Percentiles rank a stretch among this genome's conserved stretches.
These are phyloP conservation scores for Zaprionus ghesquierei DNA, from an alignment of 1,140 invertebrate species.

Conservation along the genomic window DNA sequence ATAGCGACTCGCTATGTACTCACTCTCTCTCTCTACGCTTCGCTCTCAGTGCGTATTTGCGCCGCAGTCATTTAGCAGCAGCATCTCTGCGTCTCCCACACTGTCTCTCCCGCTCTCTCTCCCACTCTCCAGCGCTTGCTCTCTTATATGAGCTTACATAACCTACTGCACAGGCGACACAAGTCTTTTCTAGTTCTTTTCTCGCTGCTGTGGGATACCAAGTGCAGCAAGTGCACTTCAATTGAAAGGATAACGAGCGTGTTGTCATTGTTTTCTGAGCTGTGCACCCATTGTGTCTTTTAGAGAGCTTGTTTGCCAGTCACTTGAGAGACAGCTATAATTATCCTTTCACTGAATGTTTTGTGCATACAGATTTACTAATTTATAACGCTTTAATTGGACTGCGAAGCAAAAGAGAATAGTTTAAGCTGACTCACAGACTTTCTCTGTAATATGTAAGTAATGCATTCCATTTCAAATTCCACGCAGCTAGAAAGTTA, in stretches of 20 bases:
- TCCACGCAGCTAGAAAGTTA: neutral
- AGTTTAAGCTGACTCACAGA: no score
- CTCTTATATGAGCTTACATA: slow-evolving; percentile 67
- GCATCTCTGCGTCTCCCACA: neutral
- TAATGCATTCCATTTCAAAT: neutral
- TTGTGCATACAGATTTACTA: neutral
- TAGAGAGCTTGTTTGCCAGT: neutral
- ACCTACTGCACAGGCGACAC: slow-evolving; percentile 29
- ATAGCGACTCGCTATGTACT: neutral
- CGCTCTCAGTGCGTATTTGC: neutral
- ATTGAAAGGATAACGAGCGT: slow-evolving; percentile 60
- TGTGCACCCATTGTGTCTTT: neutral
- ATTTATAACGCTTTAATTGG: neutral
- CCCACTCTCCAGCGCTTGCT: neutral
- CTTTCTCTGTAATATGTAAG: neutral
- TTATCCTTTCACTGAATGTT: neutral
- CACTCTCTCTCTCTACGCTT: neutral
- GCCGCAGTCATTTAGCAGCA: slow-evolving; percentile 5
- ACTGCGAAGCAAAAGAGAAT: neutral
- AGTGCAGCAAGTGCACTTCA: slow-evolving; percentile 56
- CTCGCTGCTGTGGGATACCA: slow-evolving; percentile 32
- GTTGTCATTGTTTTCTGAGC: slow-evolving; percentile 54
- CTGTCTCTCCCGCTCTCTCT: neutral
- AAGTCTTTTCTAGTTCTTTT: slow-evolving; percentile 33
- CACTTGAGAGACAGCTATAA: neutral